Conservation (phyloP, 2,113 vertebrate genomes). For the Notarius quadriscutis region DNA sequence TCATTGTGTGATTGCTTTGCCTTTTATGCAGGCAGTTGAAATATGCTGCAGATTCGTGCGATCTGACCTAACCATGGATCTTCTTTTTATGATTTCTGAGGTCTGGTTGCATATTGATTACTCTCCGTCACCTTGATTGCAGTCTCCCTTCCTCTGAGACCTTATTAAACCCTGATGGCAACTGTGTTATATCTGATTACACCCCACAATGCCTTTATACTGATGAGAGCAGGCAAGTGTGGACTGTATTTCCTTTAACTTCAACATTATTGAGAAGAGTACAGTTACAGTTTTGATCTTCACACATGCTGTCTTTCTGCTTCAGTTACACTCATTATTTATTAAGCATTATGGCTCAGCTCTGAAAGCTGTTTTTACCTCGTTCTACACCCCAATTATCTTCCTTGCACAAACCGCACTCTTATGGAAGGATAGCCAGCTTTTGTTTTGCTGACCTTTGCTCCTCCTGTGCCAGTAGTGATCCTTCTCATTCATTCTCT, state of each 20-base stretch:
- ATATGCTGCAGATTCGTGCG: not conserved
- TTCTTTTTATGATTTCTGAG: conserved; percentile 46
- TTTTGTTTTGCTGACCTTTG: conserved; percentile 27
- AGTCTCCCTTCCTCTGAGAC: conserved; percentile 49
- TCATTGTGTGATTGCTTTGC: not conserved
- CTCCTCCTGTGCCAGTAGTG: not conserved
- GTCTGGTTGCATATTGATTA: conserved; percentile 61
- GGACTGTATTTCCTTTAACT: conserved; percentile 26
- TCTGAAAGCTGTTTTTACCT: not conserved
- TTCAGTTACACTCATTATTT: conserved; percentile 34
- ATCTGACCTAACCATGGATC: not conserved
- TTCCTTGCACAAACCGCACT: conserved; percentile 30
- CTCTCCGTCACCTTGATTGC: conserved; percentile 57
- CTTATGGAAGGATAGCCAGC: not conserved
- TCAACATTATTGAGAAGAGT: not conserved
- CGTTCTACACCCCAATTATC: not conserved
- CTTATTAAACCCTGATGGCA: conserved; percentile 66
- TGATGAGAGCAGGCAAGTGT: conserved; percentile 40
- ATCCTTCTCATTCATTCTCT: not conserved
- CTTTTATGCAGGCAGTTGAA: not conserved
- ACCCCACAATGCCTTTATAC: conserved; percentile 49
- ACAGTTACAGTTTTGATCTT: not conserved
- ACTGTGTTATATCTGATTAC: conserved; percentile 64
- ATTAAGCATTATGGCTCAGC: not conserved
- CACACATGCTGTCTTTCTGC: not conserved